Evolutionary conservation across 2,113 vertebrate genomes (phyloP).

Genomic region (Xerus inauris): DNA sequence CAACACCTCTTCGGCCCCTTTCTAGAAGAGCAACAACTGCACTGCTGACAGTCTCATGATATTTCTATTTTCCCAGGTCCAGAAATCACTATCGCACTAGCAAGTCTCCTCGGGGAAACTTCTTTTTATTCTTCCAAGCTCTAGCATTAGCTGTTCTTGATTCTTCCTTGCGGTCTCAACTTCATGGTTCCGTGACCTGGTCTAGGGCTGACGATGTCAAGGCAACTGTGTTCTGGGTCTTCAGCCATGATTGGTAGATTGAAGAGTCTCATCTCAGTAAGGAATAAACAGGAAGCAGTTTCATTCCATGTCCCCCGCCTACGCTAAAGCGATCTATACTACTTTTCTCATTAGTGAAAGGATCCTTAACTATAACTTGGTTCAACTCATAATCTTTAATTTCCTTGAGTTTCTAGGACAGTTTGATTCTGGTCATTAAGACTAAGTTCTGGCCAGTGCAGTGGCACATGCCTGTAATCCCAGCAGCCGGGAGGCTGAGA

Average conservation of each 20-base stretch:
- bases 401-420: constrained; percentile 36
- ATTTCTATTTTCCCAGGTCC: not conserved
- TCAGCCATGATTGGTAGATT: not conserved
- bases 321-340: not conserved
- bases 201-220: not conserved
- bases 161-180: not conserved
- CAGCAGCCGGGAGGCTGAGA: too few relatives aligned
- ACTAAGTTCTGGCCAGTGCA: not conserved
- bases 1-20: not conserved
- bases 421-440: not conserved
- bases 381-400: not conserved
- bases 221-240: not conserved
- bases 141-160: not conserved
- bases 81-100: not conserved
- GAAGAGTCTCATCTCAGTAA: not conserved
- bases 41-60: not conserved
- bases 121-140: not conserved
- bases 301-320: not conserved
- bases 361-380: not conserved
- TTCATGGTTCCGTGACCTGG: not conserved
- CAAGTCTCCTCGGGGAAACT: not conserved
- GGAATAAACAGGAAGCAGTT: not conserved
- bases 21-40: not conserved
- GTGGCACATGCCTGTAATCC: too few relatives aligned
- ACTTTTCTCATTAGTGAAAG: not conserved